Conservation (phyloP, 2,797 vertebrate species). For the Moxostoma hubbsi region DNA sequence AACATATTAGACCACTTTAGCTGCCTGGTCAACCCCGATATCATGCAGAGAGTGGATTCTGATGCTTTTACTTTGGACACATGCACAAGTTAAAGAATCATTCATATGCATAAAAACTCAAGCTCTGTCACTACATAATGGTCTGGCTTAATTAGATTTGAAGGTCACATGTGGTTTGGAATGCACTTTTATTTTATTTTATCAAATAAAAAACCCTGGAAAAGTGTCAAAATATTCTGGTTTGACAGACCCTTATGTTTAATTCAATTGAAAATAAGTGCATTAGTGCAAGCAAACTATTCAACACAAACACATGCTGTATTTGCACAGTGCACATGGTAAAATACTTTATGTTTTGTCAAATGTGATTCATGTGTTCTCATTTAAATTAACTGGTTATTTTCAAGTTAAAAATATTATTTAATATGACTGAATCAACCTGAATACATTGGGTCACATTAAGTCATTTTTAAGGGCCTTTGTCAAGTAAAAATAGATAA, state of each 20-base stretch:
- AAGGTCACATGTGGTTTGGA: slow-evolving; percentile 39
- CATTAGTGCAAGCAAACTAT: slow-evolving; percentile 37
- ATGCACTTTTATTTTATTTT: neutral
- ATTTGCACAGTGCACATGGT: slow-evolving; percentile 2
- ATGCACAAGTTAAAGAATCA: slow-evolving; percentile 52
- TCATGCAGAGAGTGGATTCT: slow-evolving; percentile 47
- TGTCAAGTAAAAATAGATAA: neutral
- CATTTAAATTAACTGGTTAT: slow-evolving; percentile 2
- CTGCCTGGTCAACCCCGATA: slow-evolving; percentile 43
- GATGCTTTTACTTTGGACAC: slow-evolving; percentile 24
- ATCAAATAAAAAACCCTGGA: slow-evolving; percentile 39
- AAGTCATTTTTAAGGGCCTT: neutral
- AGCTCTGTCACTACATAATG: slow-evolving; percentile 43
- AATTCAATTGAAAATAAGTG: slow-evolving; percentile 35
- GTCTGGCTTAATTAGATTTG: slow-evolving; percentile 53
- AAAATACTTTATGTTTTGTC: slow-evolving; percentile 12
- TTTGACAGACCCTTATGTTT: slow-evolving; percentile 39
- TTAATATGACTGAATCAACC: neutral
- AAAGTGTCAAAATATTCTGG: slow-evolving; percentile 32
- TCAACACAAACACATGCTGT: slow-evolving; percentile 18
- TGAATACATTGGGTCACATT: neutral
- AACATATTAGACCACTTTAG: slow-evolving; percentile 56
- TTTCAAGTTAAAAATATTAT: slow-evolving; percentile 7
- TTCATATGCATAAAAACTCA: slow-evolving; percentile 55
- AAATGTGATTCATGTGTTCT: neutral